phyloP scores from a whole-genome alignment of 2,797 vertebrate genomes.

The Valencia hispanica region DNA sequence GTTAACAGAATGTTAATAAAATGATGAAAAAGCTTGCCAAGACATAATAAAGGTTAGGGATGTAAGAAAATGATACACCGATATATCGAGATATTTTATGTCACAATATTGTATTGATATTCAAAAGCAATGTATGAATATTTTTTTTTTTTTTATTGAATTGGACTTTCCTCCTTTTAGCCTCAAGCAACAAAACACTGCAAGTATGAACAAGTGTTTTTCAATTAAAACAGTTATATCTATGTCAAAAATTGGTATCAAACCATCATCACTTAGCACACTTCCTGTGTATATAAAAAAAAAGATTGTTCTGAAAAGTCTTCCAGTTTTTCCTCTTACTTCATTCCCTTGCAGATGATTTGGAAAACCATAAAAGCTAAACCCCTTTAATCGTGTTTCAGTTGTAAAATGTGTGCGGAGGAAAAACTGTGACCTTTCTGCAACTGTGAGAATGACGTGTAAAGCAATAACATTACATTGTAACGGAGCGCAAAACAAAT shows the following conservation, averaged over 20 bases:
- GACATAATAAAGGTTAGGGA: background rate
- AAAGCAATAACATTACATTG: background rate
- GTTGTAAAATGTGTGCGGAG: background rate
- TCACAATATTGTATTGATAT: too few relatives aligned
- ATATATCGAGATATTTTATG: too few relatives aligned
- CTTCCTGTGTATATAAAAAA: background rate
- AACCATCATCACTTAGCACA: background rate
- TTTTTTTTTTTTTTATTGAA: too few relatives aligned
- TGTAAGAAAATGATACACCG: too few relatives aligned
- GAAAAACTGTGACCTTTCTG: background rate
- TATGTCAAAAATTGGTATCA: background rate
- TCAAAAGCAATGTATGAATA: too few relatives aligned
- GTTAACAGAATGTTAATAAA: background rate
- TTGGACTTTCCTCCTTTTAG: too few relatives aligned
- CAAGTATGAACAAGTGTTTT: background rate
- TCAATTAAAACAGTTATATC: background rate
- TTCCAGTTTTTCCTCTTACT: background rate
- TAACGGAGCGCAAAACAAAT: background rate
- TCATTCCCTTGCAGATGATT: background rate
- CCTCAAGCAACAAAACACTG: background rate
- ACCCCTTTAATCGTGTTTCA: background rate
- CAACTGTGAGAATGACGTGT: background rate
- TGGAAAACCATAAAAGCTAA: conserved; percentile 3
- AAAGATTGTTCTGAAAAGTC: background rate
- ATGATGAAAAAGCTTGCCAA: background rate